Evolutionary conservation across 1,140 invertebrate genomes (phyloP).

Genomic region (Magallana gigas): DNA sequence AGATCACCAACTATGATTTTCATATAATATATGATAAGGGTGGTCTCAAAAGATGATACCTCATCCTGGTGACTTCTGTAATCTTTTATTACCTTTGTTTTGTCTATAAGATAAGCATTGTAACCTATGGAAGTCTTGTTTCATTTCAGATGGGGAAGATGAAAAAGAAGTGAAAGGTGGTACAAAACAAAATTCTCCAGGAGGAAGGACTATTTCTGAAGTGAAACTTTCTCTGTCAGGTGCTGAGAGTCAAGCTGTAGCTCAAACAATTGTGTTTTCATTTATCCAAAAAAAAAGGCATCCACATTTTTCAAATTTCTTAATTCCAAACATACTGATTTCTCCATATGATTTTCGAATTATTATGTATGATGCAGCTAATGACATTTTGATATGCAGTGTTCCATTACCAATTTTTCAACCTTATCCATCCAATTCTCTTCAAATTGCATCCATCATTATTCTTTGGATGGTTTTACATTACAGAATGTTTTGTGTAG

Average conservation of each 20-base stretch:
- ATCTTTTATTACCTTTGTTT: too few species aligned
- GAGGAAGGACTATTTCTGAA: slow-evolving; percentile 14
- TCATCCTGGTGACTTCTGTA: too few species aligned
- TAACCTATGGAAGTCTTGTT: too few species aligned
- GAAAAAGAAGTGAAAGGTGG: background rate
- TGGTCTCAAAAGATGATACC: too few species aligned
- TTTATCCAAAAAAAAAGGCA: slow-evolving; percentile 41
- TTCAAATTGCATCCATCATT: slow-evolving; percentile 5
- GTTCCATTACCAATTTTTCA: slow-evolving; percentile 19
- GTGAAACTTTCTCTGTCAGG: background rate
- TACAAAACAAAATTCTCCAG: background rate
- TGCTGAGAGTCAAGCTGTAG: slow-evolving; percentile 1
- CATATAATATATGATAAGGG: too few species aligned
- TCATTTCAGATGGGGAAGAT: slow-evolving; percentile 27
- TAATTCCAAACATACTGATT: slow-evolving; percentile 40
- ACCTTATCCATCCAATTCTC: slow-evolving; percentile 19
- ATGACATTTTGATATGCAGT: slow-evolving; percentile 40
- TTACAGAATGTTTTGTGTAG: slow-evolving; percentile 17
- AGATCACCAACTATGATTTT: too few species aligned
- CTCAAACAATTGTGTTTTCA: slow-evolving; percentile 38
- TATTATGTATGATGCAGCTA: slow-evolving; percentile 37
- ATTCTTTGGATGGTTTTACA: slow-evolving; percentile 44
- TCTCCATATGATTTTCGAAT: slow-evolving; percentile 36
- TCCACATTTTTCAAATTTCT: slow-evolving; percentile 18
- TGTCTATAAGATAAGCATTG: too few species aligned